These are phyloP conservation scores for Chaetoderma sp. DNA, from an alignment of 2,888 invertebrate genomes.

Conservation along the genomic window DNA sequence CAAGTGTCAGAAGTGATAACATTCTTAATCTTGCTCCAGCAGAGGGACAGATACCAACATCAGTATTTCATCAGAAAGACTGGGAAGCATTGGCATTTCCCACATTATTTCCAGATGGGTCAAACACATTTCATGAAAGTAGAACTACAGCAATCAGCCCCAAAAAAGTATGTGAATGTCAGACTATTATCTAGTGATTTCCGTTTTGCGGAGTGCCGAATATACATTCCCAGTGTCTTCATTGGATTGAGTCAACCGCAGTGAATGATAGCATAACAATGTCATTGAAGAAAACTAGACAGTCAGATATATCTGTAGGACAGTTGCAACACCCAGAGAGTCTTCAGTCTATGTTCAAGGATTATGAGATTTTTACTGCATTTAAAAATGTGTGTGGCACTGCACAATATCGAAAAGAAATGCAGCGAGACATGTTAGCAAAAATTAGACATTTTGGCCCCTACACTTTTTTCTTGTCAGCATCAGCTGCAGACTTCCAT, in stretches of 20 bases:
- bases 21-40: slow-evolving; percentile 2
- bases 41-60: neutral
- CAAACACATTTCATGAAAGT: neutral
- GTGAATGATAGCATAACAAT: neutral
- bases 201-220: neutral
- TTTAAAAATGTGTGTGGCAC: slow-evolving; percentile 25
- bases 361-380: slow-evolving; percentile 12
- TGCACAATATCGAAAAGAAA: slow-evolving; percentile 30
- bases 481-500: slow-evolving; percentile 35
- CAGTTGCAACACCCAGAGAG: neutral
- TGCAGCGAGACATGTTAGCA: slow-evolving; percentile 32
- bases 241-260: neutral
- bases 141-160: neutral
- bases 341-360: neutral
- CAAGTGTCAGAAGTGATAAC: neutral
- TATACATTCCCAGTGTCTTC: slow-evolving; percentile 1
- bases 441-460: slow-evolving; percentile 33
- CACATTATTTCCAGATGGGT: neutral
- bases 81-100: slow-evolving; percentile 6
- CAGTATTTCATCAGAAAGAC: neutral
- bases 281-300: neutral
- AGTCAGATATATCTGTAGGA: neutral
- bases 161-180: slow-evolving; percentile 1
- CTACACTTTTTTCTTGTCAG: slow-evolving; percentile 35
- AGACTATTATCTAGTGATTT: neutral